Evolutionary conservation across 2,797 vertebrate genomes (phyloP).

Genomic region (Oreochromis grahami): DNA sequence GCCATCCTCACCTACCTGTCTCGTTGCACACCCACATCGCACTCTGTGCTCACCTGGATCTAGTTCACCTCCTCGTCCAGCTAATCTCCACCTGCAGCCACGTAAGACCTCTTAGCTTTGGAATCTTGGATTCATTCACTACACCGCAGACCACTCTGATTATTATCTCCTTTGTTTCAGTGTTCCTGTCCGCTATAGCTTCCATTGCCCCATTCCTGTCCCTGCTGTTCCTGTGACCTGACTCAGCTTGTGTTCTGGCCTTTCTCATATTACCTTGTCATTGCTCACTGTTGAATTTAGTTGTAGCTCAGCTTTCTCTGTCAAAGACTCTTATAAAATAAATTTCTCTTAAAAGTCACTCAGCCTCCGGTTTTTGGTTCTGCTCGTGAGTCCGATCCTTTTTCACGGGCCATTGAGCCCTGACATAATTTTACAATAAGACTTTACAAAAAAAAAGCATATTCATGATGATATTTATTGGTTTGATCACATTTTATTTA

Average conservation of each 20-base stretch:
- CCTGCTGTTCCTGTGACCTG: background rate
- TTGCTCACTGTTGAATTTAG: background rate
- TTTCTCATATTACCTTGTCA: background rate
- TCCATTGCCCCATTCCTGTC: background rate
- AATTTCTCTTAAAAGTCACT: background rate
- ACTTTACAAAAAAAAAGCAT: background rate
- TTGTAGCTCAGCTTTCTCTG: background rate
- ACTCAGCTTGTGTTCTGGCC: background rate
- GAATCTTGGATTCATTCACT: background rate
- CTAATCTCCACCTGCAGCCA: background rate
- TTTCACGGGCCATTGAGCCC: background rate
- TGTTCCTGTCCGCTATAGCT: background rate
- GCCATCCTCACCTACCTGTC: background rate
- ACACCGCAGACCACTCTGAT: background rate
- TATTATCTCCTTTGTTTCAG: background rate
- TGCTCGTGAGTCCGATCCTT: accelerated
- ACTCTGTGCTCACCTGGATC: background rate
- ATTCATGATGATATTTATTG: background rate
- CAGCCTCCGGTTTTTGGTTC: background rate
- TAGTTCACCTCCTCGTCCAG: background rate
- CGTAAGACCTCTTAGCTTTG: background rate
- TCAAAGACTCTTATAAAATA: background rate
- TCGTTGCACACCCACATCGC: background rate
- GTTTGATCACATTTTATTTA: background rate
- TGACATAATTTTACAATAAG: background rate